Percentiles rank a stretch among this genome's conserved stretches.
phyloP scores from a whole-genome alignment of 2,113 vertebrate genomes.

The Poeciliopsis retropinna region DNA sequence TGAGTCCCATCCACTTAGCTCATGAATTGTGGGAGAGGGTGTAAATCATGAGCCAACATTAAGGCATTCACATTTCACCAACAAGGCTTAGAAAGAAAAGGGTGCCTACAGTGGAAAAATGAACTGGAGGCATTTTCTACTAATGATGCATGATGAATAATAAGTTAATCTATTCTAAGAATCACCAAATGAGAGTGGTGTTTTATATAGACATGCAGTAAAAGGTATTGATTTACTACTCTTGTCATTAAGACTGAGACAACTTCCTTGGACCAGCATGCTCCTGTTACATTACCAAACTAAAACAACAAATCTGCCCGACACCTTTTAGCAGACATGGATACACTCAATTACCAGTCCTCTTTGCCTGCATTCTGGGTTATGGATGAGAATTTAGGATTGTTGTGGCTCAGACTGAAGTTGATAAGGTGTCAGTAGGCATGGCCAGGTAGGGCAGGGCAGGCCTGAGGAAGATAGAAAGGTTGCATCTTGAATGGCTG shows the following conservation, averaged over 20 bases:
- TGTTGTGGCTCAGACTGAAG: conserved; percentile 47
- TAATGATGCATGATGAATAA: conserved; percentile 37
- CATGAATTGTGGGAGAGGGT: conserved; percentile 44
- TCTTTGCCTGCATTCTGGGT: conserved; percentile 46
- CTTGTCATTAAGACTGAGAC: conserved; percentile 36
- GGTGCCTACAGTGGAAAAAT: conserved; percentile 16
- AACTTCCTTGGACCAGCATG: conserved; percentile 15
- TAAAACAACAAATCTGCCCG: conserved; percentile 9
- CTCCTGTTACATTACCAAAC: conserved; percentile 4
- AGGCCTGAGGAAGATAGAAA: conserved; percentile 35
- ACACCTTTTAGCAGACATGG: conserved; percentile 32
- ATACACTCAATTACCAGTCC: conserved; percentile 61
- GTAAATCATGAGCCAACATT: conserved; percentile 52
- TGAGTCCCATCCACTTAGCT: conserved; percentile 70
- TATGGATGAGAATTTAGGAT: conserved; percentile 73
- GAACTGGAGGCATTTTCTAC: conserved; percentile 24
- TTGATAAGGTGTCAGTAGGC: conserved; percentile 37
- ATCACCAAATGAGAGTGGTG: conserved; percentile 36
- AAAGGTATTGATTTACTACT: conserved; percentile 67
- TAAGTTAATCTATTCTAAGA: conserved; percentile 46
- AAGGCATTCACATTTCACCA: conserved; percentile 36
- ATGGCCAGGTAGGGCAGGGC: conserved; percentile 25
- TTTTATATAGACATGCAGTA: conserved; percentile 57
- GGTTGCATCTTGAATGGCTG: conserved; percentile 54
- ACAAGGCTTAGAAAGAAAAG: conserved; percentile 30